Evolutionary conservation across 2,797 vertebrate genomes (phyloP).

Genomic region (Amphiprion clarkii): DNA sequence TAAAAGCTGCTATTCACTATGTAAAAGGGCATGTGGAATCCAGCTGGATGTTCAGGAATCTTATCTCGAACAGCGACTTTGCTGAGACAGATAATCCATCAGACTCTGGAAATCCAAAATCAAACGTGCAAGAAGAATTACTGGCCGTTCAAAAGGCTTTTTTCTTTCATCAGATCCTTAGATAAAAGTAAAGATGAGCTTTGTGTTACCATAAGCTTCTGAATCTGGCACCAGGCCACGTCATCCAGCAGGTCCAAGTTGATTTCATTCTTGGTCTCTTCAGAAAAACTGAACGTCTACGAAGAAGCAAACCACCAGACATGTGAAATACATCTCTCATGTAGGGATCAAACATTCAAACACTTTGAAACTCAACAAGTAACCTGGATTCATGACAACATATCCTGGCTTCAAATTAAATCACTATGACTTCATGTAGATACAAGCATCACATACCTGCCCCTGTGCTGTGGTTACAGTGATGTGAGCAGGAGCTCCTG

Average conservation of each 20-base stretch:
- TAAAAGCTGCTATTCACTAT: not conserved
- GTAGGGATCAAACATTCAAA: not conserved
- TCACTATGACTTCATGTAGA: not conserved
- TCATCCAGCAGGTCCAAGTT: conserved; percentile 86
- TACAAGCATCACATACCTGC: conserved; percentile 73
- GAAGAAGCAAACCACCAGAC: not conserved
- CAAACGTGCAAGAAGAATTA: not conserved
- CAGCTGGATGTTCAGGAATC: not conserved
- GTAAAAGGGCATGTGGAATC: not conserved
- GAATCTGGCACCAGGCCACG: conserved; percentile 86
- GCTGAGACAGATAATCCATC: conserved; percentile 75
- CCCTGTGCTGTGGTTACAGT: conserved; percentile 88
- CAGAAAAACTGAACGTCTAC: conserved; percentile 81
- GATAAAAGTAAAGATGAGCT: not conserved
- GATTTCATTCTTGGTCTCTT: conserved; percentile 84
- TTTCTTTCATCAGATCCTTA: not conserved
- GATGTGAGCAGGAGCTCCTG: conserved; percentile 68
- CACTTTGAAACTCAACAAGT: not conserved
- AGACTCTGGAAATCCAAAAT: conserved; percentile 70
- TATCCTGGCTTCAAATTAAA: not conserved
- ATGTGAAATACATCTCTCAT: not conserved
- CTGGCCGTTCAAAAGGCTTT: not conserved
- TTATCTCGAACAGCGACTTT: conserved; percentile 40
- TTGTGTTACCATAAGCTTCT: conserved; percentile 85
- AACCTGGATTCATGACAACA: not conserved